These are phyloP conservation scores for Octopus bimaculoides DNA, from an alignment of 1,140 invertebrate genomes.

Conservation along the genomic window DNA sequence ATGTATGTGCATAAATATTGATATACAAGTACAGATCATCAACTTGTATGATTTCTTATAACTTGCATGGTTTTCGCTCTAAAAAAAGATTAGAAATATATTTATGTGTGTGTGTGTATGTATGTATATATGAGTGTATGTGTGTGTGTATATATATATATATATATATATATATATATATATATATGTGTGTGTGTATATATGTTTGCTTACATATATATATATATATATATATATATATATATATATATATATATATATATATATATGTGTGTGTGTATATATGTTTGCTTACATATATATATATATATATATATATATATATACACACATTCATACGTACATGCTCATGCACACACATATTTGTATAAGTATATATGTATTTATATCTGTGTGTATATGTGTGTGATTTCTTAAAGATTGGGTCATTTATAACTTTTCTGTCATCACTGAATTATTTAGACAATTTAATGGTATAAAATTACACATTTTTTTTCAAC, in stretches of 20 bases:
- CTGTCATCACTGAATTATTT: no score
- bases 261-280: neutral
- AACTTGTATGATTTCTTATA: no score
- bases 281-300: neutral
- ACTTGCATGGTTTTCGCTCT: no score
- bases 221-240: slow-evolving; percentile 1
- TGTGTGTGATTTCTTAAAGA: neutral
- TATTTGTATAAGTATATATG: neutral
- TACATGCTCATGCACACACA: neutral
- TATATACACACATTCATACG: neutral
- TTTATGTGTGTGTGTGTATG: no score
- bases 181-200: neutral
- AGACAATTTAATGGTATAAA: no score
- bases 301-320: slow-evolving; percentile 1
- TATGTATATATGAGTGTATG: no score
- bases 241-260: slow-evolving; percentile 1
- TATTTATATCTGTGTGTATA: neutral
- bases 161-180: slow-evolving; percentile 1
- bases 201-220: neutral
- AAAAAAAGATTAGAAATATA: no score
- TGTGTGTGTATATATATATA: neutral
- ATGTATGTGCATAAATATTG: no score
- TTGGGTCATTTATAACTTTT: no score
- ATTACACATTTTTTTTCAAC: no score
- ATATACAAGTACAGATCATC: no score